Evolutionary conservation across 1,140 invertebrate genomes (phyloP), one percentile per base, ranked within the genome.

Genomic region (Scaptomyza graminum): DNA sequence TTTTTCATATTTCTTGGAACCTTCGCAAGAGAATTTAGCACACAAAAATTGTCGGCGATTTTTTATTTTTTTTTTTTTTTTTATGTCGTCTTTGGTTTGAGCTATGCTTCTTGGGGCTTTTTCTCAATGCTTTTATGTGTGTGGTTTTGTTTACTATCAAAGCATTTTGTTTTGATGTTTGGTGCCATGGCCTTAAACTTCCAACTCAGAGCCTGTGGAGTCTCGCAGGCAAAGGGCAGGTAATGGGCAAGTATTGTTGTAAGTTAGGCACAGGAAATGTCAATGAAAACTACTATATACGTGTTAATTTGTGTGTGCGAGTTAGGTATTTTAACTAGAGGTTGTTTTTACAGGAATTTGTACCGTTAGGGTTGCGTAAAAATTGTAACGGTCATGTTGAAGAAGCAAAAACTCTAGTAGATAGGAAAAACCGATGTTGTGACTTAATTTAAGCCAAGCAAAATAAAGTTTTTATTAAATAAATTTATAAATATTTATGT

Each of bases 1-100:
- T 49, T 59, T 67, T 67, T 44, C 51, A 63, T 62, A 49, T 66
- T 85, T 81, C 74, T 81, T 44, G 74, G 77, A 85, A 85, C 61
- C 74, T 73, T 51, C 63, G 70, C 55, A 60, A 67, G 82, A 67
- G 82, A 81, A 85, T 81, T 85, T 72, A 51, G 77, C 72, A 73
- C 71, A 79, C 71, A 59, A 76, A 66, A 76, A 77, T 65, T 46
- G 50, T 60, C 28, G 28, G 56, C 39, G 13, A 49, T 62, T 63
- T 47, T 47, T n/a, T 54, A 31, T 60, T 47, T 41, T 15, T 61
- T 43, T 64, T 43, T 34, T 43, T 66, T 51, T 50, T 34, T 43
- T 51, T 18, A 22, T 2, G 54, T 71, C 39, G 54, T 59, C 41
- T 71, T 59, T 52, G 59, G 55, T 50, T 62, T 68, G 50, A 67